A percentile compares a stretch with the other conserved stretches of the same genome.
Conservation (phyloP, 2,888 invertebrate species). For the Chromoteleia sp. region DNA sequence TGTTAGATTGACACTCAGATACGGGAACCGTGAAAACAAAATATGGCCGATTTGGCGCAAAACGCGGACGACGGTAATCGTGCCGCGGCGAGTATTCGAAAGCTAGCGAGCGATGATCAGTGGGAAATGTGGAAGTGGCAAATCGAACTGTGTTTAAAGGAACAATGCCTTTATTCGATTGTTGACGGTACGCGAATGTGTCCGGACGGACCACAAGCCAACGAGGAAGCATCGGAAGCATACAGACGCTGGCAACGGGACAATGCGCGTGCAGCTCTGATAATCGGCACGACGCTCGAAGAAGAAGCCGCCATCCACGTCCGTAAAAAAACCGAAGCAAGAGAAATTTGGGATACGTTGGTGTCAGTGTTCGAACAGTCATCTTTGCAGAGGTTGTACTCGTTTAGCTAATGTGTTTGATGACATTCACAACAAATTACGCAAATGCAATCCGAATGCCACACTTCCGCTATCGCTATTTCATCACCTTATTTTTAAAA, state of each 20-base stretch:
- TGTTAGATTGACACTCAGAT: neutral
- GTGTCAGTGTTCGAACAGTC: too few relatives aligned
- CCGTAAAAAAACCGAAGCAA: conserved; percentile 57
- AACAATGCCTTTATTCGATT: conserved; percentile 70
- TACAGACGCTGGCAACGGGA: conserved; percentile 69
- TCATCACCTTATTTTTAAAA: conserved; percentile 72
- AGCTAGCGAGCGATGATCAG: conserved; percentile 29
- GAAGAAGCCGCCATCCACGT: conserved; percentile 70
- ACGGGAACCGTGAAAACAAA: neutral
- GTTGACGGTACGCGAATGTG: conserved; percentile 68
- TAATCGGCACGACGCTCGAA: conserved; percentile 71
- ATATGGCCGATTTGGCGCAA: neutral
- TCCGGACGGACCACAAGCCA: conserved; percentile 50
- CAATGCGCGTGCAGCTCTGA: conserved; percentile 65
- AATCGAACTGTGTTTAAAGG: conserved; percentile 71
- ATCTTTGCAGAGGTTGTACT: too few relatives aligned
- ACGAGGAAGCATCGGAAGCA: conserved; percentile 62
- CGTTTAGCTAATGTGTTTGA: conserved; percentile 62
- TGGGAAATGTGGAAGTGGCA: conserved; percentile 75
- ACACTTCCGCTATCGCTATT: conserved; percentile 65
- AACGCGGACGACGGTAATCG: conserved; percentile 81
- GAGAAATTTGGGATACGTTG: conserved; percentile 41
- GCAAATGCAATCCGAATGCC: conserved; percentile 9
- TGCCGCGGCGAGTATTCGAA: neutral
- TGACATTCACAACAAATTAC: conserved; percentile 59